These are phyloP conservation scores for Clarias laeviceps DNA, from an alignment of 2,797 vertebrate genomes.

Conservation along the genomic window DNA sequence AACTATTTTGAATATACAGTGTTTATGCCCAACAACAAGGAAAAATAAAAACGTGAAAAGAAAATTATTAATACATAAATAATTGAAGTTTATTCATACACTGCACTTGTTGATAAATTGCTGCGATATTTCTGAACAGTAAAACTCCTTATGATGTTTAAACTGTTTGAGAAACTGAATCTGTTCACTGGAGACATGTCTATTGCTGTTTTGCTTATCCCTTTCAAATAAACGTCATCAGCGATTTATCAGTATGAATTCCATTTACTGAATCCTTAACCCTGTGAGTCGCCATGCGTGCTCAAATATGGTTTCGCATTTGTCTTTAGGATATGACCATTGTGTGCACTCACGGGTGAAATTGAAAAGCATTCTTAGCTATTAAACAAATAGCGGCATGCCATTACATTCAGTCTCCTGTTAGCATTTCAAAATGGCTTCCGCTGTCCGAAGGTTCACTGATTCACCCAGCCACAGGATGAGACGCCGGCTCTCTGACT, in stretches of 20 bases:
- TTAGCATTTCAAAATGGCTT: conserved; percentile 62
- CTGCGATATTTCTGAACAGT: neutral
- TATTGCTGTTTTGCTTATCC: neutral
- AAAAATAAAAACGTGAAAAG: neutral
- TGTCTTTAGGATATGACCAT: conserved; percentile 72
- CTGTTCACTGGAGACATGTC: neutral
- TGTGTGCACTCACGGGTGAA: conserved; percentile 77
- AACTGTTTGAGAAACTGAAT: neutral
- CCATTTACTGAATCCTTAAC: conserved; percentile 35
- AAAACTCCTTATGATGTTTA: neutral
- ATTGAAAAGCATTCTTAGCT: conserved; percentile 80
- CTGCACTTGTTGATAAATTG: neutral
- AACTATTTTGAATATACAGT: neutral
- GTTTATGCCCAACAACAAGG: neutral
- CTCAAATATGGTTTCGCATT: conserved; percentile 65
- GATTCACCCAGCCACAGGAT: conserved; percentile 12
- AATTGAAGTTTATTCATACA: neutral
- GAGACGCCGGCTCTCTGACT: neutral
- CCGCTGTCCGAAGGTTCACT: neutral
- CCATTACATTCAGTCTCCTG: conserved; percentile 67
- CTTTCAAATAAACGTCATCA: conserved; percentile 2
- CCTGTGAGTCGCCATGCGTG: neutral
- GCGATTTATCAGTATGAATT: conserved; percentile 24
- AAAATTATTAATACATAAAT: neutral
- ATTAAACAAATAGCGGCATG: conserved; percentile 77